Evolutionary conservation across 2,888 invertebrate species (phyloP), one percentile per base, ranked within the genome.

Genomic region (Andrena camellia): DNA sequence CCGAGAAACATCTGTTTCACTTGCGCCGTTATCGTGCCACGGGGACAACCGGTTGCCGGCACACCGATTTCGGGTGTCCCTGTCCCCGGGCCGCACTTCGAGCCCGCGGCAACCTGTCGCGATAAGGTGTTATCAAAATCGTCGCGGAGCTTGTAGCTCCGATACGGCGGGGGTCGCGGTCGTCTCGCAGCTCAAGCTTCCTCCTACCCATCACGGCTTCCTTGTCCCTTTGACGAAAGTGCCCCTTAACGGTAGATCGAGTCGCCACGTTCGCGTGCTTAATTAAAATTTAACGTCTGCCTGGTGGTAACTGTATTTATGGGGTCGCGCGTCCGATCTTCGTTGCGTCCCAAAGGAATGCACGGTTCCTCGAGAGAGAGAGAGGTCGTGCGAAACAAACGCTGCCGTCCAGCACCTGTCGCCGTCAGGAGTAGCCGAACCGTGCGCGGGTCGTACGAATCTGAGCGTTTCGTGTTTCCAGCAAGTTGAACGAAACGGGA

Each of bases 41-140:
- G 83, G 86, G 83, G 73, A 84, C 86, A 90, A 90, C 90, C 90
- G 90, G 90, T 90, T 86, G 89, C 86, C 86, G 82, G 74, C 74
- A 75, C 64, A 70, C 87, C 77, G 73, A 86, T 87, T 86, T 89
- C 82, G 85, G 85, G 59, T 78, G 52, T 71, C 78, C 81, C 71
- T 57, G 69, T 67, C 78, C 26, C 48, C 69, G 67, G 42, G 17
- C 54, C 60, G 23, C 64, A 23, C 35, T 29, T 13, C 70, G 62
- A 71, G 52, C 52, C 62, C 33, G 29, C 26, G 52, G 35, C 20
- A 74, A 66, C 35, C 69, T 42, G 50, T 52, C 52, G 57, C 57
- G 66, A 70, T 52, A 59, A 57, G 59, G 72, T 31, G 35, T 72
- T 74, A 69, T 75, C 75, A 68, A 71, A 64, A 66, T 68, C 7